Evolutionary conservation across 2,113 vertebrate species (phyloP), one percentile per base, ranked within the genome.

Genomic region (Urocolius indicus): DNA sequence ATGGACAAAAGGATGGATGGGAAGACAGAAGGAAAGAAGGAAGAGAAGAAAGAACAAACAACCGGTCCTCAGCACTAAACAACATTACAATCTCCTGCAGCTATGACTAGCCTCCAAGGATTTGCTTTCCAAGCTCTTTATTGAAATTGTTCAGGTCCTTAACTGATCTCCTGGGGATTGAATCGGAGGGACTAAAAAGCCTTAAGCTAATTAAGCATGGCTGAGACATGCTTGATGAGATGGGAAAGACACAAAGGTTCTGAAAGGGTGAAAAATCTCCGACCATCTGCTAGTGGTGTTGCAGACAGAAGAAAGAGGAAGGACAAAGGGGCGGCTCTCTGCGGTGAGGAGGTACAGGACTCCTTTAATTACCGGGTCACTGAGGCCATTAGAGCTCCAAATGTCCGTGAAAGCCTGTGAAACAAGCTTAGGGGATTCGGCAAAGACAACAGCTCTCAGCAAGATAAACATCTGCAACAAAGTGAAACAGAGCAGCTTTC

Each of bases 121-220:
- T 97, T 94, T 95, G 78, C 96, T 97, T 98, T 96, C 95, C 95
- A 97, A 96, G 97, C 93, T 96, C 86, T 97, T 97, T 95, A 97
- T 90, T 94, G 95, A 98, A 98, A 97, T 96, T 95, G 95, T 96
- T 98, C 97, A 96, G 97, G 95, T 98, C 96, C 98, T 98, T 98
- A 97, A 98, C 98, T 89, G 93, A 98, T 97, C 98, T 97, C 97
- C 96, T 72, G 20, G 55, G 95, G 93, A 74, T 29, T 0, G 5
- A 54, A 84, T 34, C 6, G 6, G 34, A 38, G 49, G 12, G 11
- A 9, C 90, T 98, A 97, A 98, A 98, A 98, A 98, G 98, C 92
- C 96, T 97, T 94, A 84, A 98, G 98, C 97, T 99, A 98, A 98
- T 98, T 99, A 98, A 97, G 96, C 96, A 97, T 96, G 94, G 97